Base-by-base conservation (phyloP, 2,888 invertebrate species). In the Salticus scenicus region DNA sequence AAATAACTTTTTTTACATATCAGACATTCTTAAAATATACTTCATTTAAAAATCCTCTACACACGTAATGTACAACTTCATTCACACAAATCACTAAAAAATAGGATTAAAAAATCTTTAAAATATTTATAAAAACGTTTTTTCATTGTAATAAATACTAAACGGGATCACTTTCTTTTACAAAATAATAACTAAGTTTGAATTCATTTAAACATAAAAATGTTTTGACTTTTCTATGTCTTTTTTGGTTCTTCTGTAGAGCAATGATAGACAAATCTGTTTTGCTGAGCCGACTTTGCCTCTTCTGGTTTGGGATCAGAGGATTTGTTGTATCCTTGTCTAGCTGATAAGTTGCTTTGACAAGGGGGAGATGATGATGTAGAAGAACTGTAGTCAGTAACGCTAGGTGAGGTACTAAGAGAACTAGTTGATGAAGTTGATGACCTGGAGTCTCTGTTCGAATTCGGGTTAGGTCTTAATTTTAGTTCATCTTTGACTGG, bases 331-430 rank as follows among this genome's bases (percentile, higher is more conserved):
- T 31, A 72, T 10, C 33, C n/a, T 20, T 33, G 42, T 14, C 30
- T 37, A 7, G 17, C 31, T 1, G 72, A 10, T 41, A 84, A 28
- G 14, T 30, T 66, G n/a, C 33, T 77, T 37, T 51, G 69, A 66
- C 77, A 73, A 20, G 76, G 83, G 7, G 83, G 83, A 27, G 85
- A 85, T 7, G 85, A 85, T 14, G 86, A 86, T 0, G 78, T 74
- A 1, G 84, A 85, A 28, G 86, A 86, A n/a, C 86, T 86, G 57
- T 86, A 86, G 28, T 86, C 86, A 12, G 86, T 86, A 20, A 78
- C 78, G 57, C 86, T 80, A 10, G 86, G 86, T 1, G 86, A 86
- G 1, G 86, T 86, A 66, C 86, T 86, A 20, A 86, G 33, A 17
- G 86, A 86, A 67, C 86, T 86, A 24, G 86, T 79, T 41, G 86